Evolutionary conservation across 2,888 invertebrate species (phyloP).

Genomic region (Balanococcus diminutus): DNA sequence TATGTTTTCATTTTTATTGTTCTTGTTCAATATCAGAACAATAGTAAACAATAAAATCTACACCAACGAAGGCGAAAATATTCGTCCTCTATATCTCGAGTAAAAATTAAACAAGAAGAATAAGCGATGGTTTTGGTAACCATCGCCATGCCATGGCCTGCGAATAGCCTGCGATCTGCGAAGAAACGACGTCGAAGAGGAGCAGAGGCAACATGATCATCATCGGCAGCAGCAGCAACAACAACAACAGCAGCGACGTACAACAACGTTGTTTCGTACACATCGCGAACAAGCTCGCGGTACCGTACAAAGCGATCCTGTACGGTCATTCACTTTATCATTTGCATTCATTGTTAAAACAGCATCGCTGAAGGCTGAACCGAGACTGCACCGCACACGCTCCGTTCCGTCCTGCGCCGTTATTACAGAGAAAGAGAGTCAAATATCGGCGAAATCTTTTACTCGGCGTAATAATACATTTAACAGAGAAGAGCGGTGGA

Average conservation of each 20-base stretch:
- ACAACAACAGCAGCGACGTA: neutral
- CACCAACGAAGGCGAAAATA: neutral
- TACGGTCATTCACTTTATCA: conserved; percentile 39
- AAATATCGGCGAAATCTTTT: neutral
- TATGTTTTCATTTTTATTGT: no score
- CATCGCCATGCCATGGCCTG: neutral
- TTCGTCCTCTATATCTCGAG: no score
- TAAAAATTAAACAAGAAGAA: no score
- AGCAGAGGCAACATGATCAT: no score
- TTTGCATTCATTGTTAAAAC: conserved; percentile 42
- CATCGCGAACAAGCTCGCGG: conserved; percentile 13
- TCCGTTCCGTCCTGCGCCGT: no score
- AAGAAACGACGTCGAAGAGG: no score
- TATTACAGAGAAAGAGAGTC: neutral
- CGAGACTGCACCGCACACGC: conserved; percentile 39
- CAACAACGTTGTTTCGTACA: conserved; percentile 12
- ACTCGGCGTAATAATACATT: neutral
- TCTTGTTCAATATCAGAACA: no score
- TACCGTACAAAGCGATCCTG: conserved; percentile 41
- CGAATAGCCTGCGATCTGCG: no score
- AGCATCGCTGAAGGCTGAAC: conserved; percentile 42
- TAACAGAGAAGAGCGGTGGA: neutral
- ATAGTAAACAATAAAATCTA: no score
- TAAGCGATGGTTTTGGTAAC: neutral
- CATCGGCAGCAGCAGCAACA: neutral